Evolutionary conservation across 1,140 invertebrate species (phyloP).

Genomic region (Helicoverpa armigera): DNA sequence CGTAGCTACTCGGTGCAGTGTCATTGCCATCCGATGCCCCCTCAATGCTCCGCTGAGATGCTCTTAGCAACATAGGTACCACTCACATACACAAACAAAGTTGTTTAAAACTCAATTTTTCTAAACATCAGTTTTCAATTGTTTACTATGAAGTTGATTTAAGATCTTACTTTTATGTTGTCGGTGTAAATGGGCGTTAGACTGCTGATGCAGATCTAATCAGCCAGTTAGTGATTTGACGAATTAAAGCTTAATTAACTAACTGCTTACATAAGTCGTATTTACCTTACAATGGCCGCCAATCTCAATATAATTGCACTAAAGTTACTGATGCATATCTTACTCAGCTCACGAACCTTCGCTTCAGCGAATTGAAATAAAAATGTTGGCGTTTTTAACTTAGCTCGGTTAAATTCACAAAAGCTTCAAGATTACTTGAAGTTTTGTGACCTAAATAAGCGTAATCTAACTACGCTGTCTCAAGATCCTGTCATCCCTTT

Average conservation of each 20-base stretch:
- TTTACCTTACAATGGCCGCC: neutral
- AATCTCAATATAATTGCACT: slow-evolving; percentile 12
- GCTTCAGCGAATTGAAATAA: neutral
- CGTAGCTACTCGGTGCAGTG: neutral
- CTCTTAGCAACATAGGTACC: neutral
- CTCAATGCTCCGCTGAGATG: slow-evolving; percentile 1
- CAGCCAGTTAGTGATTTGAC: neutral
- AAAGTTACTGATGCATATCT: slow-evolving; percentile 23
- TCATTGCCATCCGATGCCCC: slow-evolving; percentile 22
- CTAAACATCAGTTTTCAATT: neutral
- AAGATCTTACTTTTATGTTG: neutral
- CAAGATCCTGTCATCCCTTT: too few species aligned
- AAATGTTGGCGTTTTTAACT: neutral
- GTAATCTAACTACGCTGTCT: neutral
- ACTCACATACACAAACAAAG: neutral
- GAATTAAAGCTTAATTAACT: neutral
- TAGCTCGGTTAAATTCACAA: neutral
- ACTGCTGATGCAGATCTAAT: too few species aligned
- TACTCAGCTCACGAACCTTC: neutral
- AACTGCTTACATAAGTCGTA: neutral
- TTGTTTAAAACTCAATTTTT: too few species aligned
- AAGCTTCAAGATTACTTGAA: neutral
- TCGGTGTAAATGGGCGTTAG: neutral
- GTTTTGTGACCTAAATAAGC: neutral
- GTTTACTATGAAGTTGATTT: too few species aligned